Percentiles rank a stretch among this genome's conserved stretches.
These are phyloP conservation scores for Setophaga coronata DNA, from an alignment of 2,113 vertebrate species.

Conservation along the genomic window DNA sequence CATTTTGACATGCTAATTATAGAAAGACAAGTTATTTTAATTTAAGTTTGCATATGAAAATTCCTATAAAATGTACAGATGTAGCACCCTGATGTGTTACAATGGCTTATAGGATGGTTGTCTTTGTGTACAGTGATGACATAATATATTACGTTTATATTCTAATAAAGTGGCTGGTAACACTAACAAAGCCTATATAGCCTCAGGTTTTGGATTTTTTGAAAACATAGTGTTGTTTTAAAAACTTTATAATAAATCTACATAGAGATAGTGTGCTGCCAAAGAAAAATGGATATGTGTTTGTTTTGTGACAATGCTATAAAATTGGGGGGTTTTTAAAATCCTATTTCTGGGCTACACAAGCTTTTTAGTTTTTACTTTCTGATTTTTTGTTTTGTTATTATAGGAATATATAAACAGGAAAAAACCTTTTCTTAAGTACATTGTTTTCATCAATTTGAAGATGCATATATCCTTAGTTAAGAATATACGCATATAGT, in stretches of 20 bases:
- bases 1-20: neutral
- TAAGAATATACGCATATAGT: neutral
- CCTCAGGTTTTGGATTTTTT: neutral
- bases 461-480: neutral
- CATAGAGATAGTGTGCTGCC: neutral
- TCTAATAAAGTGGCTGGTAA: neutral
- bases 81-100: neutral
- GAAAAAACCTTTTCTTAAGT: neutral
- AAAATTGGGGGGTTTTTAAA: neutral
- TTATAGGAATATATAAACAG: neutral
- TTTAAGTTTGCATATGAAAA: neutral
- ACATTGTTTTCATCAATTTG: neutral
- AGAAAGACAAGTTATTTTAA: neutral
- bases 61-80: neutral
- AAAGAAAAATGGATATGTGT: neutral
- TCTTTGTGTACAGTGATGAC: neutral
- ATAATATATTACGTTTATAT: neutral
- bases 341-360: neutral
- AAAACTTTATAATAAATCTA: neutral
- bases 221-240: neutral
- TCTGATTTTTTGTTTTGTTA: neutral
- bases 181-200: neutral
- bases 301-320: neutral
- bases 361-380: neutral
- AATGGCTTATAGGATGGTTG: neutral